phyloP scores from a whole-genome alignment of 2,797 vertebrate genomes.

The Brotogeris chrysoptera region DNA sequence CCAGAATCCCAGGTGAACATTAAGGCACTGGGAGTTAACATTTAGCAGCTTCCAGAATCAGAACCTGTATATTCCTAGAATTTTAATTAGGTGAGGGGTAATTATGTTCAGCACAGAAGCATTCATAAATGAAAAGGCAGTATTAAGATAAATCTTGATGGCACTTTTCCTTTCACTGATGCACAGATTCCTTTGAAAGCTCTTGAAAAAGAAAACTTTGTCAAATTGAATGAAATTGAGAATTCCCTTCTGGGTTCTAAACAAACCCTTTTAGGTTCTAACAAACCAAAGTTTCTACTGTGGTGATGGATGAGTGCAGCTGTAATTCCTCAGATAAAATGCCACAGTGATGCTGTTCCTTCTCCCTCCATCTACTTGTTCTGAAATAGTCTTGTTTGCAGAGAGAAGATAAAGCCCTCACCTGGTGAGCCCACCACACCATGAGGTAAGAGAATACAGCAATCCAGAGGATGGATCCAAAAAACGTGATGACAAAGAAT shows the following conservation, averaged over 20 bases:
- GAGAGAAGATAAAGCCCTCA: constrained; percentile 63
- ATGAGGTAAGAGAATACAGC: constrained; percentile 93
- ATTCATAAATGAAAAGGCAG: not conserved
- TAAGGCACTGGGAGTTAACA: not conserved
- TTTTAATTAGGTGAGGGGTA: constrained; percentile 13
- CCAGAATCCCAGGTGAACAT: not conserved
- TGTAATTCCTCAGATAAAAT: constrained; percentile 14
- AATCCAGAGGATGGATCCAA: constrained; percentile 94
- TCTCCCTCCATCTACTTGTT: not conserved
- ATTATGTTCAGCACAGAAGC: not conserved
- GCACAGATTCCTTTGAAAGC: not conserved
- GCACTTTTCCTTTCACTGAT: not conserved
- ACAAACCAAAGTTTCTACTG: not conserved
- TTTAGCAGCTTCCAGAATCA: not conserved
- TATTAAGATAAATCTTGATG: not conserved
- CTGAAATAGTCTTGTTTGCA: not conserved
- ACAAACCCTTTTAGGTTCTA: not conserved
- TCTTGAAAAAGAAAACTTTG: not conserved
- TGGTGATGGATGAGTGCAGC: constrained; percentile 12
- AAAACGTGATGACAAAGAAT: constrained; percentile 87
- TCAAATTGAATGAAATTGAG: not conserved
- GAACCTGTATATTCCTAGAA: not conserved
- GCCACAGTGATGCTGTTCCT: not conserved
- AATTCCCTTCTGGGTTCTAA: not conserved
- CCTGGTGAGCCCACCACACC: constrained; percentile 99